A percentile compares a stretch with the other conserved stretches of the same genome.
Evolutionary conservation across 2,797 vertebrate genomes (phyloP).

Genomic region (Enteromius trimaculatus): DNA sequence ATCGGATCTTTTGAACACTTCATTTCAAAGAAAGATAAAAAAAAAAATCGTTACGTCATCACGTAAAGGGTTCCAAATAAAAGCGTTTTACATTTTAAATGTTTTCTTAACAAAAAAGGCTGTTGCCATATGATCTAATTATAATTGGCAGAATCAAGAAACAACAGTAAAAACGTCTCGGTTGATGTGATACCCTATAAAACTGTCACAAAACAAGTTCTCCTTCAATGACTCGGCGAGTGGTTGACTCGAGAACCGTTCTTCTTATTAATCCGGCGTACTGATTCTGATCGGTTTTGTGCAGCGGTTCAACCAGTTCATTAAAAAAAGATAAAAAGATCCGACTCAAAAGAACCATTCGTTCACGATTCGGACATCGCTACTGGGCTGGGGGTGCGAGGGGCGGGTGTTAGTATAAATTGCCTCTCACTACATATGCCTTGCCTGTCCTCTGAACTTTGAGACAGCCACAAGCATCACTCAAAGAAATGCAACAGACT

Average conservation of each 20-base stretch:
- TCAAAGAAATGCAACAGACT: conserved; percentile 62
- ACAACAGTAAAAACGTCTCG: neutral
- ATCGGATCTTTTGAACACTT: neutral
- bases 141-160: neutral
- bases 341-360: conserved; percentile 22
- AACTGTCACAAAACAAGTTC: neutral
- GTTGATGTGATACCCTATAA: neutral
- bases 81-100: neutral
- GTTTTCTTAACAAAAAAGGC: neutral
- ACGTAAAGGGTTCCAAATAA: neutral
- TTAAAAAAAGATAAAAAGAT: neutral
- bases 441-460: conserved; percentile 77
- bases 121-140: neutral
- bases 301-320: neutral
- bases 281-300: neutral
- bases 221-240: neutral
- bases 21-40: neutral
- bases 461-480: conserved; percentile 75
- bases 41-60: neutral
- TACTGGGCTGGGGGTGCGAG: conserved; percentile 57
- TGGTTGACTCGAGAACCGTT: neutral
- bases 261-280: neutral
- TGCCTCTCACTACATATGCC: conserved; percentile 72
- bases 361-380: conserved; percentile 16
- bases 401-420: conserved; percentile 76